A percentile compares a stretch with the other conserved stretches of the same genome.
Evolutionary conservation across 2,113 vertebrate genomes (phyloP).

Genomic region (Pterophyllum scalare): DNA sequence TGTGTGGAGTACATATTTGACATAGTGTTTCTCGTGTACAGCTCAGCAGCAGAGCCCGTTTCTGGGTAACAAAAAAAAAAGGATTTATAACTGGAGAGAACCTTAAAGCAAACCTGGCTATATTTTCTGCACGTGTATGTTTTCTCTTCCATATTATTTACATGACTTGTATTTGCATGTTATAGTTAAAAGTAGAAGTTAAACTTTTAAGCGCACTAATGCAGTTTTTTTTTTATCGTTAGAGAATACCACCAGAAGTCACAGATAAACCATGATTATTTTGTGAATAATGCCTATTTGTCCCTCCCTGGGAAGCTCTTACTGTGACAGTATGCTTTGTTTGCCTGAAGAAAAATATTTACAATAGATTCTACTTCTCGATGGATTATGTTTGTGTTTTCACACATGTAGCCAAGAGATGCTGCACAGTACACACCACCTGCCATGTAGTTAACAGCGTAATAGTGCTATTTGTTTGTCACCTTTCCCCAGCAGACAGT

Average conservation of each 20-base stretch:
- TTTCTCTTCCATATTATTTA: background rate
- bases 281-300: background rate
- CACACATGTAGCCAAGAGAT: background rate
- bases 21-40: slow-evolving; percentile 33
- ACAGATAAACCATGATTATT: background rate
- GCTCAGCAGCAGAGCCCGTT: background rate
- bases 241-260: background rate
- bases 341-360: background rate
- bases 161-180: background rate
- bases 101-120: background rate
- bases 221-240: background rate
- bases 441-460: background rate
- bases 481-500: background rate
- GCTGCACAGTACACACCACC: background rate
- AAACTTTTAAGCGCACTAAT: background rate
- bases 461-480: background rate
- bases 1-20: background rate
- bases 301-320: background rate
- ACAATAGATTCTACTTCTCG: background rate
- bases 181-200: background rate
- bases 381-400: background rate
- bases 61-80: background rate
- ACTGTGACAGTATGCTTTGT: background rate
- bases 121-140: background rate
- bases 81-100: background rate